Percentiles rank a stretch among this genome's conserved stretches.
Conservation (phyloP, 1,140 invertebrate genomes). For the Delia radicum region DNA sequence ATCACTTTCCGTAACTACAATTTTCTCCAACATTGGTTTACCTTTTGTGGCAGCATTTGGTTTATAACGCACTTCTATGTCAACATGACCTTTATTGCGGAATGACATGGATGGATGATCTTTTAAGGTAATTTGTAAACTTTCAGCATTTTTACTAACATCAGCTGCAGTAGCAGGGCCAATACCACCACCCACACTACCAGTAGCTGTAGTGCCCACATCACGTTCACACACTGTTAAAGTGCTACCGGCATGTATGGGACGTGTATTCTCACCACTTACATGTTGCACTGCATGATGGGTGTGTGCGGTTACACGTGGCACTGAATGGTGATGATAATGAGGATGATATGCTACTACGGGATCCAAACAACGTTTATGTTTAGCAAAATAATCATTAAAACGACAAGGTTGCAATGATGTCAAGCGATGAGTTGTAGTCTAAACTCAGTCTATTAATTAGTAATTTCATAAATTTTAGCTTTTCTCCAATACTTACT, state of each 20-base stretch:
- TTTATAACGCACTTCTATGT: slow-evolving; percentile 59
- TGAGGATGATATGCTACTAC: slow-evolving; percentile 33
- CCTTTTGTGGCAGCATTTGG: slow-evolving; percentile 50
- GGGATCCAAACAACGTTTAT: slow-evolving; percentile 48
- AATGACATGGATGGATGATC: slow-evolving; percentile 59
- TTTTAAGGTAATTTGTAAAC: slow-evolving; percentile 54
- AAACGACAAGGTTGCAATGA: slow-evolving; percentile 49
- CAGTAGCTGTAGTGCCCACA: slow-evolving; percentile 3
- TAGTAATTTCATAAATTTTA: not conserved
- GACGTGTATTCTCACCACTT: slow-evolving; percentile 2
- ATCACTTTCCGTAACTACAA: slow-evolving; percentile 48
- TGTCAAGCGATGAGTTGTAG: slow-evolving; percentile 42
- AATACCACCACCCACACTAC: slow-evolving; percentile 30
- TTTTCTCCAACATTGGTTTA: slow-evolving; percentile 56
- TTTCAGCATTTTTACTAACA: slow-evolving; percentile 51
- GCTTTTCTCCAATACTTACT: slow-evolving; percentile 30
- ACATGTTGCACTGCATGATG: slow-evolving; percentile 48
- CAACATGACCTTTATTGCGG: slow-evolving; percentile 57
- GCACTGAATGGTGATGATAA: slow-evolving; percentile 32
- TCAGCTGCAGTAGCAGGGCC: slow-evolving; percentile 37
- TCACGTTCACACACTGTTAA: slow-evolving; percentile 48
- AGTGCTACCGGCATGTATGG: slow-evolving; percentile 36
- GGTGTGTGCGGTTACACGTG: slow-evolving; percentile 36
- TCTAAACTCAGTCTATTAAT: slow-evolving; percentile 31
- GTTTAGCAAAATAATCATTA: slow-evolving; percentile 47